These are phyloP conservation scores for Siniperca chuatsi DNA, from an alignment of 2,113 vertebrate genomes.

Conservation along the genomic window DNA sequence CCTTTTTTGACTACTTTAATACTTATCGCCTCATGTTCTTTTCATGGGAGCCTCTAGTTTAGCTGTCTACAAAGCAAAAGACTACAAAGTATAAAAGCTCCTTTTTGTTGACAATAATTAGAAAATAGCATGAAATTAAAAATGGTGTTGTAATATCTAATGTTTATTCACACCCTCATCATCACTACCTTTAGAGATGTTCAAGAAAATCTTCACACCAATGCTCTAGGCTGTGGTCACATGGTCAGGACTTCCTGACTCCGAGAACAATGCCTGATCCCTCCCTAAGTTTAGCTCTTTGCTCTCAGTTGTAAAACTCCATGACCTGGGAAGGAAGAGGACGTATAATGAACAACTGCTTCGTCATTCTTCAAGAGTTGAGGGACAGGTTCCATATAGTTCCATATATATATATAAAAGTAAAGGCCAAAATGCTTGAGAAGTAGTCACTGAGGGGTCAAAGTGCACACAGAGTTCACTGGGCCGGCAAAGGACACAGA, in stretches of 20 bases:
- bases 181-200: slow-evolving; percentile 22
- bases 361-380: slow-evolving; percentile 62
- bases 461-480: slow-evolving; percentile 83
- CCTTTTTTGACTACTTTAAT: slow-evolving; percentile 29
- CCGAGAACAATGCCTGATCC: slow-evolving; percentile 57
- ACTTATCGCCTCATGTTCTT: neutral
- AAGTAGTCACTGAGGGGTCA: slow-evolving; percentile 79
- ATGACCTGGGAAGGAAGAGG: slow-evolving; percentile 45
- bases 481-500: slow-evolving; percentile 61
- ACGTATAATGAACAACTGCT: slow-evolving; percentile 52
- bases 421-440: slow-evolving; percentile 68
- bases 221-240: slow-evolving; percentile 47
- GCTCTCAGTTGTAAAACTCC: slow-evolving; percentile 59
- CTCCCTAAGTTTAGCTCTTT: slow-evolving; percentile 52
- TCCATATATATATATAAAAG: neutral
- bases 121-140: slow-evolving; percentile 4
- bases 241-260: slow-evolving; percentile 68
- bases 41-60: neutral
- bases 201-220: slow-evolving; percentile 39
- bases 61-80: slow-evolving; percentile 1
- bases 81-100: slow-evolving; percentile 2
- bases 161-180: neutral
- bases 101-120: neutral
- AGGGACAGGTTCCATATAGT: slow-evolving; percentile 38
- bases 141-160: neutral